A percentile compares a stretch with the other conserved stretches of the same genome.
phyloP scores from a whole-genome alignment of 1,140 invertebrate genomes.

The Lasaia peninsularis region DNA sequence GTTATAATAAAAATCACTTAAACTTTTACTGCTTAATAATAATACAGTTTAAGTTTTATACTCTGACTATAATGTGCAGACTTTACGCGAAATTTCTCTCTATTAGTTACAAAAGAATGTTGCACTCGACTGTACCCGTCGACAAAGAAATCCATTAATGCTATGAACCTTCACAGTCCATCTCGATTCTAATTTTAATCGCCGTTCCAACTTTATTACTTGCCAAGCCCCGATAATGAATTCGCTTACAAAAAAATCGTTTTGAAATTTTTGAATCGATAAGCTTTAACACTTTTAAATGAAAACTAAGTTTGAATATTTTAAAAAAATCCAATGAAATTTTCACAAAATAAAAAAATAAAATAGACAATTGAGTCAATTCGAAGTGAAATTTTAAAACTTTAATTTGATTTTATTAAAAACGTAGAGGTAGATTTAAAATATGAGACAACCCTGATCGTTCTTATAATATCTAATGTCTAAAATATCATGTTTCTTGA shows the following conservation, averaged over 20 bases:
- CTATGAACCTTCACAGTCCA: background rate
- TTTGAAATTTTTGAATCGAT: slow-evolving; percentile 4
- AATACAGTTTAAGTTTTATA: too few species aligned
- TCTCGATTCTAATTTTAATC: slow-evolving; percentile 10
- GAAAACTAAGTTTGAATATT: background rate
- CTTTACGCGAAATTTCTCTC: background rate
- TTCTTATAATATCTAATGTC: too few species aligned
- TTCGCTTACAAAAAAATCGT: slow-evolving; percentile 3
- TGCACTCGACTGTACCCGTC: background rate
- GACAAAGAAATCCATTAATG: slow-evolving; percentile 7
- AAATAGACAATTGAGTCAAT: too few species aligned
- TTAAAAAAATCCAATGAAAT: background rate
- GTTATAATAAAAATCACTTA: too few species aligned
- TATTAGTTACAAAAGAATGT: background rate
- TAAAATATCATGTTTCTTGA: too few species aligned
- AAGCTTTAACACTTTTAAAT: background rate
- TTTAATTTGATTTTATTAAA: too few species aligned
- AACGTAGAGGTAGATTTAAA: too few species aligned
- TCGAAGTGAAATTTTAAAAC: too few species aligned
- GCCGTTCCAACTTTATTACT: slow-evolving; percentile 7
- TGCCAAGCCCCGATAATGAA: slow-evolving; percentile 6
- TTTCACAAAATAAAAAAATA: too few species aligned
- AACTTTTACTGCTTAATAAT: too few species aligned
- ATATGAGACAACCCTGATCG: too few species aligned
- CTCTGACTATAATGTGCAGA: too few species aligned